These are phyloP conservation scores for Urophycis tenuis DNA, from an alignment of 2,797 vertebrate genomes.

Conservation along the genomic window DNA sequence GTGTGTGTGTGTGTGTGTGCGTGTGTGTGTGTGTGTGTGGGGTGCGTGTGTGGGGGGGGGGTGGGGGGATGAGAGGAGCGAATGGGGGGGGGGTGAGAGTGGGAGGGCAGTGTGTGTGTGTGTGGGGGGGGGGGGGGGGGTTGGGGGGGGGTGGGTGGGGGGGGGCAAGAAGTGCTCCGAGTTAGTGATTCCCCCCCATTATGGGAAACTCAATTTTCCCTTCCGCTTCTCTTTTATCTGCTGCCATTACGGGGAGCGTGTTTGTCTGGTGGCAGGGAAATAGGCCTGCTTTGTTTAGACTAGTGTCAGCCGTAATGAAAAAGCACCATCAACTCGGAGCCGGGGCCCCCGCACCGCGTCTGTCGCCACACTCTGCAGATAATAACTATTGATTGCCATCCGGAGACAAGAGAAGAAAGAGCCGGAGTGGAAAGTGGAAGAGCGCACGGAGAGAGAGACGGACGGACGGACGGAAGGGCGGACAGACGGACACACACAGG, in stretches of 20 bases:
- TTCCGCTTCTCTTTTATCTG: conserved; percentile 67
- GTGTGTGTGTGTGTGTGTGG: too few species aligned
- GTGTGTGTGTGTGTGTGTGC: too few species aligned
- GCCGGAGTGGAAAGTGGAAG: conserved; percentile 37
- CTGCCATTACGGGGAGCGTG: conserved; percentile 66
- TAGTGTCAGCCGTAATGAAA: conserved; percentile 76
- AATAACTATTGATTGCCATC: conserved; percentile 74
- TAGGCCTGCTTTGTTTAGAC: conserved; percentile 72
- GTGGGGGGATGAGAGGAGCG: too few species aligned
- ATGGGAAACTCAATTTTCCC: conserved; percentile 72
- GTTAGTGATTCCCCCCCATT: conserved; percentile 67
- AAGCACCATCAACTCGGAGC: conserved; percentile 70
- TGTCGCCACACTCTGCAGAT: conserved; percentile 63
- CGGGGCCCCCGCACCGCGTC: conserved; percentile 53
- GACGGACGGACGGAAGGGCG: not conserved
- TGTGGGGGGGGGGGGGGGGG: conserved; percentile 21
- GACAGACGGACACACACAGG: not conserved
- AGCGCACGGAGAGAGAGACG: conserved; percentile 29
- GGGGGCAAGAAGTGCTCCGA: conserved; percentile 50
- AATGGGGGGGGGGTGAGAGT: too few species aligned
- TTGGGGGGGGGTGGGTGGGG: conserved; percentile 40
- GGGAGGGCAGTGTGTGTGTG: too few species aligned
- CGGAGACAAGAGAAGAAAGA: conserved; percentile 53
- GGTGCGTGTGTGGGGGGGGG: too few species aligned
- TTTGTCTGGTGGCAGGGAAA: conserved; percentile 71